These are phyloP conservation scores for Drosophila rufa DNA, from an alignment of 1,140 invertebrate species.

Conservation along the genomic window DNA sequence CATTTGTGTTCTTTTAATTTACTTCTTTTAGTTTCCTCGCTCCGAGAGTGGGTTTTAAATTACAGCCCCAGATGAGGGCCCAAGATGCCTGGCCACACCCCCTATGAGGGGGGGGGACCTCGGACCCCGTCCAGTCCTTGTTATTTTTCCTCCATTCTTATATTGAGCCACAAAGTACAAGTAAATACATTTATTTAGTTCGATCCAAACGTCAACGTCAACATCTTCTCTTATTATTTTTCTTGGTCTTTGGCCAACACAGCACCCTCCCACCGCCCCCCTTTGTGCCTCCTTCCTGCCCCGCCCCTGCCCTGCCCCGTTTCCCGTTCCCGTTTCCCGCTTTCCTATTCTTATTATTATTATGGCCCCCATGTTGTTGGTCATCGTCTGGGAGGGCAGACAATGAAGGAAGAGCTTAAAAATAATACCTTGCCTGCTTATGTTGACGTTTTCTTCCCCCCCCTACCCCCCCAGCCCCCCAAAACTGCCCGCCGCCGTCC, in stretches of 20 bases:
- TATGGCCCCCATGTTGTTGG: conserved; percentile 23
- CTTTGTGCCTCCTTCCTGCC: conserved; percentile 21
- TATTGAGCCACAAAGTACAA: conserved; percentile 53
- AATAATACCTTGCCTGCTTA: conserved; percentile 82
- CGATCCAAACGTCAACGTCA: conserved; percentile 70
- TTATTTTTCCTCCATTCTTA: background rate
- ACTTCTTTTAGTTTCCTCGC: conserved; percentile 51
- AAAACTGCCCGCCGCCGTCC: background rate
- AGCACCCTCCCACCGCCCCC: background rate
- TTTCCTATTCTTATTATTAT: conserved; percentile 10
- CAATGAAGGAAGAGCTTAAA: conserved; percentile 82
- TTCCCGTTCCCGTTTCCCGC: background rate
- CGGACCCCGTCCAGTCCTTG: background rate
- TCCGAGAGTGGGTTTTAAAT: conserved; percentile 64
- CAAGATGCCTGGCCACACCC: conserved; percentile 46
- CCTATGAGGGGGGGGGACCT: background rate
- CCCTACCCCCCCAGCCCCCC: background rate
- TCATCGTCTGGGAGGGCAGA: conserved; percentile 69
- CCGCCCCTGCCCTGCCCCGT: background rate
- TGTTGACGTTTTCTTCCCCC: conserved; percentile 62
- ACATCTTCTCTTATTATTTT: conserved; percentile 38
- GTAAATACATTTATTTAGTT: conserved; percentile 83
- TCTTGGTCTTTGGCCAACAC: background rate
- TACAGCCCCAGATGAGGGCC: conserved; percentile 48
- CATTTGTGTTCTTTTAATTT: conserved; percentile 65